Base-by-base conservation (phyloP, 2,888 invertebrate genomes). In the Carpatolechia fugitivella region DNA sequence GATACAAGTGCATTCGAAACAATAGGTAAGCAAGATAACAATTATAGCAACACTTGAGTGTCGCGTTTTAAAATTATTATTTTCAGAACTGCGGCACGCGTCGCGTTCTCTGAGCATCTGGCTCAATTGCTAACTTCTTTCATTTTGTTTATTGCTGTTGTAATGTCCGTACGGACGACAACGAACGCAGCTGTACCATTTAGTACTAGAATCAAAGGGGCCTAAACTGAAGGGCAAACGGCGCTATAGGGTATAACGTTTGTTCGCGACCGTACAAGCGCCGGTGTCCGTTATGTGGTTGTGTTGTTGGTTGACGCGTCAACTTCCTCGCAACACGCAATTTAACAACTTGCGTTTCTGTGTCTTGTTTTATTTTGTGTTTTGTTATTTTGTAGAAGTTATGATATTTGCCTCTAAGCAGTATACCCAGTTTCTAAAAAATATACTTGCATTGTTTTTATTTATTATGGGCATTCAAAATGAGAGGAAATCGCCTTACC, bases 111-210 rank as follows among this genome's bases (percentile, higher is more conserved):
- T 58, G 57, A 58, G 60, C 61, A 64, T 62, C 50, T 58, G 53
- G 59, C 57, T 18, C 55, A 51, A 52, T 53, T 59, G 64, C 61
- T 61, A 64, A 64, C 59, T 57, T 59, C 8, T 60, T 58, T 50
- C 56, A 46, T 53, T 57, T 60, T 56, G 51, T 59, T 52, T 58
- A 56, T 60, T 58, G 47, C 38, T 48, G 46, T 40, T 7, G n/a
- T 36, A 20, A 40, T 41, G 13, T 44, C 24, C 8, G 24, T 36
- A 29, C 10, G 11, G 20, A 11, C 24, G 24, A 24, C 24, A 6
- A 24, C 24, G 3, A 24, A 24, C 24, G 24, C 3, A 4, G 6
- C 24, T 24, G 24, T 24, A 24, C 24, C 24, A 6, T 24, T 24
- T 4, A 4, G 24, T 24, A 24, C 24, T 4, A 24, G 6, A 24